Percentiles rank a stretch among this genome's conserved stretches.
Evolutionary conservation across 2,113 vertebrate genomes (phyloP).

Genomic region (Apistogramma diplotaenia): DNA sequence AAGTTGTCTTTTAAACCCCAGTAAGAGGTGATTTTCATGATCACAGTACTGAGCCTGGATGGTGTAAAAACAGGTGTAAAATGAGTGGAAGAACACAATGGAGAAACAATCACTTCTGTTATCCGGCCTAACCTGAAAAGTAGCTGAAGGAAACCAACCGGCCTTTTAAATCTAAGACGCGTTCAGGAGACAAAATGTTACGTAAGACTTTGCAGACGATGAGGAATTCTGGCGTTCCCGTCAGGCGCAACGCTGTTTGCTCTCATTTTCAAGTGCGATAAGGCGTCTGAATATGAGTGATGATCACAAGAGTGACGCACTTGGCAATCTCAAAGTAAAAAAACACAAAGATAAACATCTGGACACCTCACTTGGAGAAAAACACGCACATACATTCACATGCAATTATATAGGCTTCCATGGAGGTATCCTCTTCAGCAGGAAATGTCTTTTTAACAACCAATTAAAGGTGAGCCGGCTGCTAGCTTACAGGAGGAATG

Average conservation of each 20-base stretch:
- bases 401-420: constrained; percentile 33
- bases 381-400: background rate
- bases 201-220: constrained; percentile 3
- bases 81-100: background rate
- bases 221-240: background rate
- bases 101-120: constrained; percentile 19
- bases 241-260: background rate
- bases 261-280: background rate
- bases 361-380: background rate
- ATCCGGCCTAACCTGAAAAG: constrained; percentile 4
- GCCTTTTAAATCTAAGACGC: background rate
- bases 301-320: background rate
- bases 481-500: constrained; percentile 53
- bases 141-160: background rate
- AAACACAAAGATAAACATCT: background rate
- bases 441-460: constrained; percentile 74
- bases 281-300: background rate
- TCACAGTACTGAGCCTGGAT: constrained; percentile 26
- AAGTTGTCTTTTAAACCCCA: too few species aligned
- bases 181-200: constrained; percentile 5
- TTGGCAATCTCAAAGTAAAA: background rate
- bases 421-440: constrained; percentile 56
- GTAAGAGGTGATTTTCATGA: constrained; percentile 5
- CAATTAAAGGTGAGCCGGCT: constrained; percentile 65
- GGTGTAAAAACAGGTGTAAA: background rate